Conservation (phyloP, 2,888 invertebrate genomes). For the Lasioglossum marginatum region DNA sequence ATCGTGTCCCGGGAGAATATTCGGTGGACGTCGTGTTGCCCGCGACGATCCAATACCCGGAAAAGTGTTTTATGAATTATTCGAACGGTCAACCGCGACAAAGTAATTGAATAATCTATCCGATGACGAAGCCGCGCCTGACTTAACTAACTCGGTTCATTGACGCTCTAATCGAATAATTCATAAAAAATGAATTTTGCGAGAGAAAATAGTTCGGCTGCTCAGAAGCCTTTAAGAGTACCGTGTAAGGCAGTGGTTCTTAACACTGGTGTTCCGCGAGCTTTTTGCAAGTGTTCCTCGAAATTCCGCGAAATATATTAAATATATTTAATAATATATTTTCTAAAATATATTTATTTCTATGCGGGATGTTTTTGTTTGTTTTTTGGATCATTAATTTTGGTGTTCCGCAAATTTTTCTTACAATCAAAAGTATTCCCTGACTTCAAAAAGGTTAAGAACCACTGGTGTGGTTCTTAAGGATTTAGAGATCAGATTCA, state of each 20-base stretch:
- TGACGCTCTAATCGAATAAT: background rate
- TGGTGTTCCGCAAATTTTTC: too few species aligned
- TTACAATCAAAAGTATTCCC: too few species aligned
- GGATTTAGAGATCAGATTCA: background rate
- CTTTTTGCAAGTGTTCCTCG: too few species aligned
- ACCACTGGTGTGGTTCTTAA: too few species aligned
- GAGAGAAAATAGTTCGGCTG: background rate
- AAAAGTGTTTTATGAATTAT: background rate
- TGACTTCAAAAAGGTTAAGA: too few species aligned
- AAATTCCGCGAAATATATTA: too few species aligned
- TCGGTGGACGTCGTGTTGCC: background rate
- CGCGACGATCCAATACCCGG: background rate
- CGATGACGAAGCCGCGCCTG: background rate
- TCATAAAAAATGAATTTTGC: background rate
- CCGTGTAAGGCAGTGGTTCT: too few species aligned
- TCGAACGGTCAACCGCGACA: background rate
- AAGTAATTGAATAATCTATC: background rate
- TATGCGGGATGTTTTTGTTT: too few species aligned
- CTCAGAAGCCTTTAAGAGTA: background rate
- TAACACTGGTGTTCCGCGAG: too few species aligned
- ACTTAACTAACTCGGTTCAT: background rate
- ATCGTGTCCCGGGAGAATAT: background rate
- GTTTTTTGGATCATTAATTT: too few species aligned
- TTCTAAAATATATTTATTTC: too few species aligned
- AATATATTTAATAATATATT: too few species aligned